Base-by-base conservation (phyloP, 2,113 vertebrate species). In the Gallinago media region DNA sequence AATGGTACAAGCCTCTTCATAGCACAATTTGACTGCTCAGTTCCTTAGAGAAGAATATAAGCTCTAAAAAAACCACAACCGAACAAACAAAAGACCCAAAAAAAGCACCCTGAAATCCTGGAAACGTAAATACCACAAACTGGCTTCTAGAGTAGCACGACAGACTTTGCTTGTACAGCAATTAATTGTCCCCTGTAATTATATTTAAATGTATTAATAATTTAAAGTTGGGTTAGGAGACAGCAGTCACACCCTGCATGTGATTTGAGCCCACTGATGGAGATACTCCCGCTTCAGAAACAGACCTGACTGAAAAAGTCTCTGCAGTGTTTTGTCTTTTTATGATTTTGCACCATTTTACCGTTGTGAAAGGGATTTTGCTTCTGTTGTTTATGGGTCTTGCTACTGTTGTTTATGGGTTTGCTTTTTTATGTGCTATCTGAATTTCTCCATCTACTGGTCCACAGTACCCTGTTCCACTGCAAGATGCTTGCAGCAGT, bases 321-420 rank as follows among this genome's bases (percentile, higher is more conserved):
- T 84, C 68, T 18, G n/a, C 49, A 44, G 40, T 0, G 1, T 54
- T 54, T 56, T 36, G 12, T 21, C 52, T 47, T 23, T 15, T 34
- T 0, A 0, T 65, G 38, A 20, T 22, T 72, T 52, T 67, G 25
- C 17, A 17, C 32, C 47, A 47, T 47, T 47, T 47, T 22, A 50
- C 32, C 29, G 14, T 12, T 50, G 22, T 50, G 32, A 23, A 7
- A 14, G 23, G 23, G 14, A 2, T 55, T 12, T 11, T 36, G 11
- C 15, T 50, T n/a, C 13, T 75, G 8, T 27, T 74, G 14, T 44
- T 79, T 5, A 34, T 47, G 36, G 36, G 36, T 38, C 36, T 11
- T 36, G 11, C 15, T 50, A 31, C 13, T 75, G 8, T 27, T 74
- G 14, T 44, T 79, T 5, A 34, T 47, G n/a, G 54, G n/a, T 32